Base-by-base conservation (phyloP, 2,797 vertebrate species). In the Loriculus beryllinus region DNA sequence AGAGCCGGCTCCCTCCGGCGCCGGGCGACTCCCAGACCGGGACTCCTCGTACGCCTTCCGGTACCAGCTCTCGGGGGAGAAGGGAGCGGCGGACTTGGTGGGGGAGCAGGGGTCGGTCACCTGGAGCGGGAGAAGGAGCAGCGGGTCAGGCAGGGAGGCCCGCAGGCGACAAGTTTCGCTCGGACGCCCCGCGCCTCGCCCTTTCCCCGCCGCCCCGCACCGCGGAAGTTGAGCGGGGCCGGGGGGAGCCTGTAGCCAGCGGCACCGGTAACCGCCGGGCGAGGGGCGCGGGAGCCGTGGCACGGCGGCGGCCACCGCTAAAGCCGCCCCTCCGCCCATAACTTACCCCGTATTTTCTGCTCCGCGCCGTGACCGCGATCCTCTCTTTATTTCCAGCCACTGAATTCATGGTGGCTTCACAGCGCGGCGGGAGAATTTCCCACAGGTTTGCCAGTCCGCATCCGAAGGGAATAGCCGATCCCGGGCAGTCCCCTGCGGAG, bases 11-110 rank as follows among this genome's bases (percentile, higher is more conserved):
- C 99, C 99, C 96, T 99, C 98, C 2, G 99, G 99, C 71, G 98
- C 92, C 20, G 98, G 99, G 84, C 99, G 98, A 87, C 97, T 95
- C 68, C 97, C 96, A 33, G 98, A 97, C 64, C 99, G 98, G 69
- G 98, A 98, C 92, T 99, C 99, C 89, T 99, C 99, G 42, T 99
- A 99, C 1, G 98, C 98, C 95, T 99, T 99, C 68, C 99, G 97
- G 97, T 99, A 99, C 99, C 99, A 99, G 83, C 98, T 99, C 95
- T 99, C 99, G 1, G 99, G 98, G 65, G 98, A 99, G 96, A 99
- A 98, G 59, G 98, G 97, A 33, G 98, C 98, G n/a, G 98, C 97
- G 31, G 99, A 98, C 97, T 99, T 99, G 88, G 99, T 98, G 4
- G 99, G 99, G 43, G 99, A 99, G 94, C 98, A 98, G 54, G 98